A percentile compares a stretch with the other conserved stretches of the same genome.
Evolutionary conservation across 2,797 vertebrate species (phyloP).

Genomic region (Megaceryle alcyon): DNA sequence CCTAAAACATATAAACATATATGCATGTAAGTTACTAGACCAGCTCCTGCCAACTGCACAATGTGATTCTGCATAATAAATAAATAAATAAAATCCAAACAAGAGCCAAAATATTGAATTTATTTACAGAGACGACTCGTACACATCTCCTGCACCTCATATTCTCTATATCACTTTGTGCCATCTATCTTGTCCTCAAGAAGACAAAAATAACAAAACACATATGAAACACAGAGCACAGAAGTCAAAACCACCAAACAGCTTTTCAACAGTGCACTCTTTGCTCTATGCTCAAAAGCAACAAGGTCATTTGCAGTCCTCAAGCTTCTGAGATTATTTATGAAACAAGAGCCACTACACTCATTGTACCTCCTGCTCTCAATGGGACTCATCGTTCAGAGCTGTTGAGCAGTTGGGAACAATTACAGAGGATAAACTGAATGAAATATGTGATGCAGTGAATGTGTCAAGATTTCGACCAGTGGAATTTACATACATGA

Average conservation of each 20-base stretch:
- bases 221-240: neutral
- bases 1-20: neutral
- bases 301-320: conserved; percentile 49
- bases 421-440: conserved; percentile 73
- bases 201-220: neutral
- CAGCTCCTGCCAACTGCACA: neutral
- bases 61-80: neutral
- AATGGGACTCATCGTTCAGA: conserved; percentile 68
- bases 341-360: conserved; percentile 45
- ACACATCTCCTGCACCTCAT: fast-evolving
- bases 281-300: neutral
- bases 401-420: conserved; percentile 71
- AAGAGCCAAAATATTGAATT: neutral
- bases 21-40: neutral
- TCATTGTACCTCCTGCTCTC: conserved; percentile 54
- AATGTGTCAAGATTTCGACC: conserved; percentile 68
- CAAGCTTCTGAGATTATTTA: conserved; percentile 61
- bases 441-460: conserved; percentile 66
- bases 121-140: neutral
- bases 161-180: neutral
- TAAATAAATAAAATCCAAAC: neutral
- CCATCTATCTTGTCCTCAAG: neutral
- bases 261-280: neutral
- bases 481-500: conserved; percentile 74
- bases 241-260: neutral